Evolutionary conservation across 64 coral and sea anemone genomes (phyloP).

Genomic region (Stichodactyla mertensii): DNA sequence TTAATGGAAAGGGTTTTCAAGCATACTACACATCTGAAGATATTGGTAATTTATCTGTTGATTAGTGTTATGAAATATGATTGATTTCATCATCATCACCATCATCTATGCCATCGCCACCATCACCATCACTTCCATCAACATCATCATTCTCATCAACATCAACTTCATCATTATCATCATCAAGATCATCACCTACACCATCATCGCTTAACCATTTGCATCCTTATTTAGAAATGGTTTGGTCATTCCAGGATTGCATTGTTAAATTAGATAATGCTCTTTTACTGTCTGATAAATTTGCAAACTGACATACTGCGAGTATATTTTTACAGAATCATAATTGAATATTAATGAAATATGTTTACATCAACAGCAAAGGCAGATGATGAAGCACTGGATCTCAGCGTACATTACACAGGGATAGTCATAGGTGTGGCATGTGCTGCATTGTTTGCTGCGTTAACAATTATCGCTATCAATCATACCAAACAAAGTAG

Average conservation of each 20-base stretch:
- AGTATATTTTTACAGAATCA: not conserved
- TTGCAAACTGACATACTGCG: no score
- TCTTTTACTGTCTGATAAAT: no score
- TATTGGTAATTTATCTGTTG: not conserved
- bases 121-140: not conserved
- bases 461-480: slow-evolving; percentile 60
- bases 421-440: slow-evolving; percentile 85
- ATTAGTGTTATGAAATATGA: not conserved
- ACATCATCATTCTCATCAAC: not conserved
- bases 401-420: slow-evolving; percentile 69
- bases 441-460: slow-evolving; percentile 76
- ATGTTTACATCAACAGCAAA: not conserved
- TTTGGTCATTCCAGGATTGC: no score
- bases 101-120: not conserved
- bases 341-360: not conserved
- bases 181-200: not conserved
- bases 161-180: not conserved
- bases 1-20: slow-evolving; percentile 44
- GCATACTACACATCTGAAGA: slow-evolving; percentile 40
- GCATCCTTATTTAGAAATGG: not conserved
- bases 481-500: slow-evolving; percentile 59
- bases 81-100: not conserved
- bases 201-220: not conserved
- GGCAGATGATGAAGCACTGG: slow-evolving; percentile 9
- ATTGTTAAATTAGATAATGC: no score